Conservation (phyloP, 2,113 vertebrate genomes). For the Ictalurus punctatus region DNA sequence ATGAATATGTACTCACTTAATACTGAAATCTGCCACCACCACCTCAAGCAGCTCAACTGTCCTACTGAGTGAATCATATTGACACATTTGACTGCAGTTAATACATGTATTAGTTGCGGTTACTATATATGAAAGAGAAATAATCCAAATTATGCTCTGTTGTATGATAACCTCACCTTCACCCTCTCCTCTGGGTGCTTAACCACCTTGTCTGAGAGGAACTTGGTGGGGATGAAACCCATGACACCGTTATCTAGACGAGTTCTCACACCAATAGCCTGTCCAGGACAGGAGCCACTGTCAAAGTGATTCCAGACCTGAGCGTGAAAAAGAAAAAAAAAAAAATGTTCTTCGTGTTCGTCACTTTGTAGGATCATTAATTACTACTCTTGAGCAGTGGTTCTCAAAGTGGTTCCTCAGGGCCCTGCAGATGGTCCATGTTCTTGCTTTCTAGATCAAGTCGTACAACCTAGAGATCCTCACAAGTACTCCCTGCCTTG, state of each 20-base stretch:
- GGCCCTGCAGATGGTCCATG: background rate
- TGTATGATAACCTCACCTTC: constrained; percentile 76
- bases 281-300: constrained; percentile 96
- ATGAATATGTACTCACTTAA: background rate
- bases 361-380: background rate
- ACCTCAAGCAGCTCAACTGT: background rate
- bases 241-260: constrained; percentile 94
- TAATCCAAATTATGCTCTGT: background rate
- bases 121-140: background rate
- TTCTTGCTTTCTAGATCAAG: background rate
- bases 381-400: background rate
- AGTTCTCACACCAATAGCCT: constrained; percentile 93
- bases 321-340: constrained; percentile 9
- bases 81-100: background rate
- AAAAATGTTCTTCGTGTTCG: too few relatives aligned
- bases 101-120: background rate
- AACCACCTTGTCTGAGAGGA: constrained; percentile 96
- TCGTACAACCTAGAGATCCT: background rate
- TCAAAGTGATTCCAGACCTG: constrained; percentile 99
- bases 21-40: background rate
- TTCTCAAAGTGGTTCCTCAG: background rate
- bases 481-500: background rate
- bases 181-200: constrained; percentile 97
- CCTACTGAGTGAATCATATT: background rate
- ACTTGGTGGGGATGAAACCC: constrained; percentile 97